phyloP scores from a whole-genome alignment of 2,797 vertebrate species.

The Cirrhinus molitorella region DNA sequence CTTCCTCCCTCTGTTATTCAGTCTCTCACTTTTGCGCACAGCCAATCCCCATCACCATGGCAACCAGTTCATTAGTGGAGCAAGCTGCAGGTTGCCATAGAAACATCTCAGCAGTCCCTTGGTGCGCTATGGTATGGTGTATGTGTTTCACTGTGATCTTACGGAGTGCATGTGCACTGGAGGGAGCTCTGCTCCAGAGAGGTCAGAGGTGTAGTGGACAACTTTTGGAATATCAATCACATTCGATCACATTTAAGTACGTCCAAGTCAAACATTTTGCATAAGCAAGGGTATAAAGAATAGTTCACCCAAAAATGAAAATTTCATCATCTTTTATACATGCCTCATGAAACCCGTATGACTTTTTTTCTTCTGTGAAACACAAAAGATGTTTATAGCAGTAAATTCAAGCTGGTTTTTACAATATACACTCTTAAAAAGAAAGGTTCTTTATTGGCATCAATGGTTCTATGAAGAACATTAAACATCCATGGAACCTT shows the following conservation, averaged over 20 bases:
- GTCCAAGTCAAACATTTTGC: background rate
- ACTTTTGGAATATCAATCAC: background rate
- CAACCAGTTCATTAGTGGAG: slow-evolving; percentile 83
- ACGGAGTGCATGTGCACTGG: slow-evolving; percentile 49
- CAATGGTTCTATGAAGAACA: too few relatives aligned
- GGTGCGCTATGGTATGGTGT: slow-evolving; percentile 69
- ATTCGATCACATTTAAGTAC: background rate
- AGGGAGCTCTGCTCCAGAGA: slow-evolving; percentile 32
- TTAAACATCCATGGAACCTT: too few relatives aligned
- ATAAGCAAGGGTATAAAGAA: background rate
- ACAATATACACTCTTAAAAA: too few relatives aligned
- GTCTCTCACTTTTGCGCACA: slow-evolving; percentile 73
- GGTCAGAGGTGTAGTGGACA: slow-evolving; percentile 13
- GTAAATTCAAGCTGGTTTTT: background rate
- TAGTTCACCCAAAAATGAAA: background rate
- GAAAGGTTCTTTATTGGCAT: too few relatives aligned
- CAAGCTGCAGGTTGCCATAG: slow-evolving; percentile 85
- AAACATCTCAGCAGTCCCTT: slow-evolving; percentile 79
- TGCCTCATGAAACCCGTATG: background rate
- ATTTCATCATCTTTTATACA: background rate
- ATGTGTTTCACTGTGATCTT: slow-evolving; percentile 51
- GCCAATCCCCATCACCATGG: slow-evolving; percentile 75
- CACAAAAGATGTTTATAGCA: background rate
- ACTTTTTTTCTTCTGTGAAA: background rate
- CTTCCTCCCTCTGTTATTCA: slow-evolving; percentile 69